Evolutionary conservation across 2,113 vertebrate species (phyloP).

Genomic region (Atlantisia rogersi): DNA sequence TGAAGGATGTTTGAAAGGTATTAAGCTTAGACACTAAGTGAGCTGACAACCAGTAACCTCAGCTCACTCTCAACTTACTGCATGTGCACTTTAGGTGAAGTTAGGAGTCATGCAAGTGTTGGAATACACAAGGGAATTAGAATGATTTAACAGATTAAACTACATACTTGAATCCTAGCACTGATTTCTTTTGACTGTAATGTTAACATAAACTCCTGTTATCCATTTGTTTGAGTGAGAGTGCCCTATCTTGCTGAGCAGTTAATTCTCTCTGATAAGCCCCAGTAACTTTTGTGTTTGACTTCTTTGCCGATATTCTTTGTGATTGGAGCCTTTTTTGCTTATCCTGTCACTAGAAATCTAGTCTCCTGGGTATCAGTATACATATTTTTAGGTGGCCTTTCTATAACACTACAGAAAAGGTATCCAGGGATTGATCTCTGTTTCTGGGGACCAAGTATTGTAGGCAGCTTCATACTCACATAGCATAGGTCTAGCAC

Average conservation of each 20-base stretch:
- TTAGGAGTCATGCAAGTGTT: background rate
- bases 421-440: background rate
- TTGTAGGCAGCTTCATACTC: background rate
- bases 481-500: background rate
- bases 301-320: background rate
- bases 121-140: background rate
- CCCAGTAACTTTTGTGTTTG: background rate
- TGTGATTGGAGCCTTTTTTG: background rate
- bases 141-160: background rate
- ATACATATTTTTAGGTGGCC: background rate
- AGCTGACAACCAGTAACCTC: background rate
- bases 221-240: background rate
- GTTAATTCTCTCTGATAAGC: background rate
- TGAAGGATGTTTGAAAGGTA: background rate
- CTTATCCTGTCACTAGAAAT: background rate
- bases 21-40: background rate
- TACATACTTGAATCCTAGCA: background rate
- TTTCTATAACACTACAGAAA: background rate
- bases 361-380: fast-evolving
- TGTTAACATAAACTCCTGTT: background rate
- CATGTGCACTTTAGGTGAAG: background rate
- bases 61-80: background rate
- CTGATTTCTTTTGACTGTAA: background rate
- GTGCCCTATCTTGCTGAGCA: background rate
- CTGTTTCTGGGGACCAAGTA: background rate